phyloP scores from a whole-genome alignment of 2,888 invertebrate species.

The Petrolisthes manimaculis region DNA sequence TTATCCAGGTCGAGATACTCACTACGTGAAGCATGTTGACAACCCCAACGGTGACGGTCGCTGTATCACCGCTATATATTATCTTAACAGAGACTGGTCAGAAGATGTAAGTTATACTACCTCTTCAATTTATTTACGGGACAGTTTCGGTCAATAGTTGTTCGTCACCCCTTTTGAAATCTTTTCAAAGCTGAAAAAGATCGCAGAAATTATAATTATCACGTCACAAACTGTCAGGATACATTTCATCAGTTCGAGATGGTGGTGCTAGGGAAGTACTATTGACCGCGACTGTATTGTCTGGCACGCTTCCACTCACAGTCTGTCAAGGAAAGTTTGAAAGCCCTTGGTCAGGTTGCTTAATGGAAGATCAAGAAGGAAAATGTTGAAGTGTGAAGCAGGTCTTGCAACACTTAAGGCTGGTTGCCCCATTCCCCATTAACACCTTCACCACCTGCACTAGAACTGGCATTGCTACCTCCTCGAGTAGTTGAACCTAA shows the following conservation, averaged over 20 bases:
- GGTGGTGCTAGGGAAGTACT: too few species aligned
- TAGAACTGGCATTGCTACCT: neutral
- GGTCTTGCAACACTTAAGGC: neutral
- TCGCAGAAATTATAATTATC: too few species aligned
- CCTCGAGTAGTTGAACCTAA: too few species aligned
- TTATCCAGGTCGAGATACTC: slow-evolving; percentile 91
- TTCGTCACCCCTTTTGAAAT: too few species aligned
- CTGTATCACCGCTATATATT: slow-evolving; percentile 97
- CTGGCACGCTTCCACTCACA: too few species aligned
- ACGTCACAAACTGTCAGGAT: too few species aligned
- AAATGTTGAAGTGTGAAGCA: neutral
- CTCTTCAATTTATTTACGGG: neutral
- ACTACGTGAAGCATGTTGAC: slow-evolving; percentile 97
- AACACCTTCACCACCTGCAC: neutral
- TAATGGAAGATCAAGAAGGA: neutral
- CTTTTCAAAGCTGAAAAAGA: too few species aligned
- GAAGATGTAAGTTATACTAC: slow-evolving; percentile 75
- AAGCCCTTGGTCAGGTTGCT: too few species aligned
- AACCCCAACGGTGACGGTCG: slow-evolving; percentile 97
- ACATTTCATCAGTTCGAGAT: too few species aligned
- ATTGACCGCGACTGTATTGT: too few species aligned
- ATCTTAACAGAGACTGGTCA: slow-evolving; percentile 95
- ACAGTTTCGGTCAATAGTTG: neutral
- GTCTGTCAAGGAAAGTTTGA: too few species aligned
- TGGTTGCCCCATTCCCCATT: neutral